These are phyloP conservation scores for Strigamia crassipes DNA, from an alignment of 2,888 invertebrate genomes.

Conservation along the genomic window DNA sequence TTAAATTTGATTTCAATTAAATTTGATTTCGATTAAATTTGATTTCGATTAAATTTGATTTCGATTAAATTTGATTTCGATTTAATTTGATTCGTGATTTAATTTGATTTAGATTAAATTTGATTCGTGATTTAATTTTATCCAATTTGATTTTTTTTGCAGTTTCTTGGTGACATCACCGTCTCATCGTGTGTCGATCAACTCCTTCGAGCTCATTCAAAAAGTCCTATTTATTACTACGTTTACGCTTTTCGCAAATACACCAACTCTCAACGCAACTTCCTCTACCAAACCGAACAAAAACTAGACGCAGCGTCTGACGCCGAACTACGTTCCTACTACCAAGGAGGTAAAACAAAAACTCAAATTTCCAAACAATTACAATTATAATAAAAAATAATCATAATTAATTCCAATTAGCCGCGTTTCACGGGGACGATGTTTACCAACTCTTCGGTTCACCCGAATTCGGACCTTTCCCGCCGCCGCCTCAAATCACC, in stretches of 20 bases:
- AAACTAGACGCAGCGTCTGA: not conserved
- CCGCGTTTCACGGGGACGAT: not conserved
- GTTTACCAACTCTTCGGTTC: not conserved
- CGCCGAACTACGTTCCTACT: not conserved
- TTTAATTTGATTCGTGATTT: no score
- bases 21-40: no score
- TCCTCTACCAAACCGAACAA: not conserved
- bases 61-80: no score
- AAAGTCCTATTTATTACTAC: not conserved
- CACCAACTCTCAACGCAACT: not conserved
- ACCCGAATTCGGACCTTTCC: not conserved
- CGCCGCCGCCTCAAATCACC: not conserved
- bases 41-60: no score
- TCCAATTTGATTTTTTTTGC: no score
- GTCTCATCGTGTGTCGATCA: not conserved
- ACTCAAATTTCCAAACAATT: no score
- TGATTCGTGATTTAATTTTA: not conserved
- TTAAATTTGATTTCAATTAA: no score
- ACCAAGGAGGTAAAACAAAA: slow-evolving; percentile 1
- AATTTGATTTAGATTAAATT: not conserved
- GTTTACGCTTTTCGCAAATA: not conserved
- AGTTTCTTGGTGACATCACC: not conserved
- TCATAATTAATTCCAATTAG: no score
- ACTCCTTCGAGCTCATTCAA: not conserved
- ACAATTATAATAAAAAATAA: no score